A percentile compares a stretch with the other conserved stretches of the same genome.
These are phyloP conservation scores for Apis mellifera DNA, from an alignment of 1,140 invertebrate genomes.

Conservation along the genomic window Amel_HAv3.1 CM009936.2:2229501-2230000, in stretches of 20 bases:
- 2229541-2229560: neutral
- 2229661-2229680: too few species aligned
- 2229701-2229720: too few species aligned
- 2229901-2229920: neutral
- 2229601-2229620: neutral
- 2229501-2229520: neutral
- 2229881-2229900: neutral
- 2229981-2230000: neutral
- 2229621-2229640: neutral
- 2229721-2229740: too few species aligned
- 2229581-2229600: neutral
- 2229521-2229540: neutral
- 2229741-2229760: too few species aligned
- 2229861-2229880: neutral
- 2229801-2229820: too few species aligned
- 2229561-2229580: neutral
- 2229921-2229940: neutral
- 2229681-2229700: too few species aligned
- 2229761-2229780: too few species aligned
- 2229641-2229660: too few species aligned
- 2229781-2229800: too few species aligned
- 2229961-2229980: neutral
- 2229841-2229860: neutral
- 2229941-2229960: neutral
- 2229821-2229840: too few species aligned